These are phyloP conservation scores for Cotesia glomerata DNA, from an alignment of 1,140 invertebrate genomes.

Conservation along the genomic window DNA sequence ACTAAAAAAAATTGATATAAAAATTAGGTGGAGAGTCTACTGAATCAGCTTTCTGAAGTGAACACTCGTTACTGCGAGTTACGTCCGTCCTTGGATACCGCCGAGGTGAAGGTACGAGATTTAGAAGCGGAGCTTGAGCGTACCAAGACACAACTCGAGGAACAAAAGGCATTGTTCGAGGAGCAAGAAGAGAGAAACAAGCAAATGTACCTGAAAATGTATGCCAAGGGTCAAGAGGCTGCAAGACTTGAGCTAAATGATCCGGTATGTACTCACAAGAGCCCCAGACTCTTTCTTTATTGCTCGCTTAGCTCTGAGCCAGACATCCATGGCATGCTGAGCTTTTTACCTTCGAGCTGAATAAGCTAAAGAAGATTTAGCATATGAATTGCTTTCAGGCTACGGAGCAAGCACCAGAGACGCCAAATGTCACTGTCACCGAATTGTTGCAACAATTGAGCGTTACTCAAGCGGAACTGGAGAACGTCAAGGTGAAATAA, in stretches of 20 bases:
- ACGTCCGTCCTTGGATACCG: constrained; percentile 62
- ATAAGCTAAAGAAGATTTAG: constrained; percentile 14
- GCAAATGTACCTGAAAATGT: constrained; percentile 82
- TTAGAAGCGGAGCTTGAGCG: constrained; percentile 74
- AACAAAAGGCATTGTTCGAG: constrained; percentile 53
- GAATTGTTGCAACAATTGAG: constrained; percentile 80
- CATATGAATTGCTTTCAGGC: constrained; percentile 60
- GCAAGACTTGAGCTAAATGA: constrained; percentile 73
- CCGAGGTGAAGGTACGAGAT: constrained; percentile 71
- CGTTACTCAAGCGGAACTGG: constrained; percentile 80
- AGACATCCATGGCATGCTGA: too few species aligned
- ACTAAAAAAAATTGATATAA: neutral
- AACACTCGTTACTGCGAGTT: constrained; percentile 77
- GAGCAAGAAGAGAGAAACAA: constrained; percentile 79
- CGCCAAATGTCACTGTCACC: constrained; percentile 74
- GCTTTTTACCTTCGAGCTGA: too few species aligned
- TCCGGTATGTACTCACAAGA: constrained; percentile 60
- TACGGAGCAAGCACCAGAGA: constrained; percentile 66
- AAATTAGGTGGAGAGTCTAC: constrained; percentile 69
- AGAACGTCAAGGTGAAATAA: constrained; percentile 78
- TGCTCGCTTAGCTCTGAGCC: too few species aligned
- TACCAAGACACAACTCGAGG: constrained; percentile 68
- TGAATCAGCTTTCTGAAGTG: constrained; percentile 80
- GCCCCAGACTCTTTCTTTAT: neutral
- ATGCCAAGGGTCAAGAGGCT: constrained; percentile 79